Evolutionary conservation across 2,113 vertebrate genomes (phyloP).

Genomic region (Aplodontia rufa): DNA sequence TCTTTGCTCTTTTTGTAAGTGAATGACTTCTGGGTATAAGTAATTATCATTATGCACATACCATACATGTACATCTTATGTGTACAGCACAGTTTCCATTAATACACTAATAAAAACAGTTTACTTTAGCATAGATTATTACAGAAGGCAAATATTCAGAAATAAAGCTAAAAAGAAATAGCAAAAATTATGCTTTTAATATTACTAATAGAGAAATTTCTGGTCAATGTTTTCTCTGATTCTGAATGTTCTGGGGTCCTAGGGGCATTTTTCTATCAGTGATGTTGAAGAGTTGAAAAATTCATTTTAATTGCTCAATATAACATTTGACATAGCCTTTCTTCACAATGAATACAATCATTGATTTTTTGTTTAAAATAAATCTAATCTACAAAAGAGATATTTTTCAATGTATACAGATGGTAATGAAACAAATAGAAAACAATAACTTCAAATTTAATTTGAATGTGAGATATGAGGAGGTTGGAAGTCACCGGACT

Average conservation of each 20-base stretch:
- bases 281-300: background rate
- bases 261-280: background rate
- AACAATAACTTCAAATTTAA: background rate
- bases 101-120: background rate
- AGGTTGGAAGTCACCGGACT: background rate
- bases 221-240: background rate
- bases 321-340: background rate
- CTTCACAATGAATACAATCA: background rate
- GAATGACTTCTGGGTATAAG: background rate
- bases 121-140: background rate
- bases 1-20: background rate
- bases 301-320: background rate
- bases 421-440: background rate
- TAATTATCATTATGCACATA: background rate
- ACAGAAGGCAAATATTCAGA: background rate
- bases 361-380: background rate
- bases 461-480: background rate
- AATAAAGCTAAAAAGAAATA: background rate
- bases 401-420: background rate
- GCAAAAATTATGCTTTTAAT: background rate
- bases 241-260: background rate
- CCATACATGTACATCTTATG: background rate
- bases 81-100: background rate
- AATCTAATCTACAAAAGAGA: background rate
- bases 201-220: background rate